Conservation (phyloP, 2,113 vertebrate species). For the Marmota flaviventris region DNA sequence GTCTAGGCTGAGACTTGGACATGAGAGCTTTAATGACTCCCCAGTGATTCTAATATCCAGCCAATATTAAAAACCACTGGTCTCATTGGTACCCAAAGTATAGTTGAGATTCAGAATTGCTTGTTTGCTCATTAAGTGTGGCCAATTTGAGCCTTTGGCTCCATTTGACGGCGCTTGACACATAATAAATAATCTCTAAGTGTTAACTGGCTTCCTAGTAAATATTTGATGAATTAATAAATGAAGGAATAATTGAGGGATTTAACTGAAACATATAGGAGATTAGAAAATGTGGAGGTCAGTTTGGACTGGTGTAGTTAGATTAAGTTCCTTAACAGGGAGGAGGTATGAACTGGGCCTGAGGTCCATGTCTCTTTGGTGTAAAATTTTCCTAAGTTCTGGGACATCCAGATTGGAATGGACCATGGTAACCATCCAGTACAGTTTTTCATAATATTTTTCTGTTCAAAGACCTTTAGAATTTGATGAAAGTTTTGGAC, state of each 20-base stretch:
- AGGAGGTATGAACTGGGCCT: neutral
- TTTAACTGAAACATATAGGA: neutral
- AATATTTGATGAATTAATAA: slow-evolving; percentile 36
- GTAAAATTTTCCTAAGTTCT: neutral
- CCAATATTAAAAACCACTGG: neutral
- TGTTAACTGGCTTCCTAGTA: slow-evolving; percentile 24
- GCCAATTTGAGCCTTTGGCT: neutral
- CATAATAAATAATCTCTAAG: neutral
- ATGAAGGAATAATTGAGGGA: neutral
- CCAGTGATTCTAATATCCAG: neutral
- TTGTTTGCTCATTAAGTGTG: neutral
- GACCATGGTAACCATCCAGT: neutral
- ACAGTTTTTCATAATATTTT: neutral
- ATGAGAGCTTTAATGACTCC: neutral
- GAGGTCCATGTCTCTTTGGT: neutral
- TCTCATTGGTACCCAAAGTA: neutral
- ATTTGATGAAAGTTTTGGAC: neutral
- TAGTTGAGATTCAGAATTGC: neutral
- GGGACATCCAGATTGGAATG: neutral
- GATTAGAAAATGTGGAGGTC: neutral
- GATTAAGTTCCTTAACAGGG: neutral
- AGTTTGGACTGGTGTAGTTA: neutral
- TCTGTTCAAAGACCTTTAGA: slow-evolving; percentile 12
- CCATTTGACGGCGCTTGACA: neutral
- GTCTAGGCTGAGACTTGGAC: neutral